Conservation (phyloP, 2,113 vertebrate species). For the Danio rerio region GRCz12tu NC_133176.1:3547001-3547500, state of each 20-base stretch:
- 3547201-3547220: slow-evolving; percentile 31
- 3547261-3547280: neutral
- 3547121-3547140: slow-evolving; percentile 33
- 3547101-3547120: slow-evolving; percentile 27
- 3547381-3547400: too few species aligned
- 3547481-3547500: too few species aligned
- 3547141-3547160: slow-evolving; percentile 32
- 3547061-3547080: neutral
- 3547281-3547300: neutral
- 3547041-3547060: neutral
- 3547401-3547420: too few species aligned
- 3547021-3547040: neutral
- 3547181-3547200: slow-evolving; percentile 28
- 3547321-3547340: too few species aligned
- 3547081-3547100: neutral
- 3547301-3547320: neutral
- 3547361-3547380: too few species aligned
- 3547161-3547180: slow-evolving; percentile 19
- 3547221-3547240: neutral
- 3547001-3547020: too few species aligned
- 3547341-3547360: too few species aligned
- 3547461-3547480: too few species aligned
- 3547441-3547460: too few species aligned
- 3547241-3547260: neutral
- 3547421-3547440: too few species aligned